Percentiles rank a stretch among this genome's conserved stretches.
phyloP scores from a whole-genome alignment of 2,797 vertebrate genomes.

The Australoheros facetus region DNA sequence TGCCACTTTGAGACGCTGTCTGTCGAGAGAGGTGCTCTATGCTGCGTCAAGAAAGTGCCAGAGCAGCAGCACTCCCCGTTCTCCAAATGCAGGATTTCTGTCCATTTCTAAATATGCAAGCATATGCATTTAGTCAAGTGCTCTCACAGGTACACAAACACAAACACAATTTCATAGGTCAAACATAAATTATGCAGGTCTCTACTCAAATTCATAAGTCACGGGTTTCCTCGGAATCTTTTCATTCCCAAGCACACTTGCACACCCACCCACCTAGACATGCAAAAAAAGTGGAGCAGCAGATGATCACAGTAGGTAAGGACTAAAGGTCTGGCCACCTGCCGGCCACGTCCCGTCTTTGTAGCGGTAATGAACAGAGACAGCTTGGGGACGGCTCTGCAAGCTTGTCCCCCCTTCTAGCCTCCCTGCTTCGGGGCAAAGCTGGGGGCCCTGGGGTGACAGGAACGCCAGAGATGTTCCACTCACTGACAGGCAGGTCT shows the following conservation, averaged over 20 bases:
- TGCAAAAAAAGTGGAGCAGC: slow-evolving; percentile 70
- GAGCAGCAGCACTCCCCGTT: slow-evolving; percentile 50
- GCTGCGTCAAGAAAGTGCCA: slow-evolving; percentile 63
- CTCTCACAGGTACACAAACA: slow-evolving; percentile 36
- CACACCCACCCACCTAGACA: slow-evolving; percentile 41
- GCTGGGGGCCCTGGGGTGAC: slow-evolving; percentile 83
- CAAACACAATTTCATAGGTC: slow-evolving; percentile 55
- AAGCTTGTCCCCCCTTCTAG: slow-evolving; percentile 81
- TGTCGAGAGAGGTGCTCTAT: slow-evolving; percentile 26
- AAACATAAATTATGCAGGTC: slow-evolving; percentile 58
- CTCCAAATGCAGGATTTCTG: slow-evolving; percentile 37
- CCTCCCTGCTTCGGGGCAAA: slow-evolving; percentile 79
- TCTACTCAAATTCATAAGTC: slow-evolving; percentile 47
- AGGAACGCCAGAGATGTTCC: slow-evolving; percentile 90
- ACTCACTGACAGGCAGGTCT: slow-evolving; percentile 87
- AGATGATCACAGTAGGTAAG: slow-evolving; percentile 89
- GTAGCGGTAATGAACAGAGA: slow-evolving; percentile 96
- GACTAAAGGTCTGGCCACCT: slow-evolving; percentile 91
- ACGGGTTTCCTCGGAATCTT: slow-evolving; percentile 43
- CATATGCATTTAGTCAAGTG: slow-evolving; percentile 32
- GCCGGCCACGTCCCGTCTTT: slow-evolving; percentile 88
- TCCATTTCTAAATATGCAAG: slow-evolving; percentile 62
- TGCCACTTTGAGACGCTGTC: slow-evolving; percentile 56
- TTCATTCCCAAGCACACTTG: slow-evolving; percentile 38
- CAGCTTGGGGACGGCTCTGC: slow-evolving; percentile 91